Conservation (phyloP, 2,888 invertebrate genomes). For the Lydus trimaculatus region DNA sequence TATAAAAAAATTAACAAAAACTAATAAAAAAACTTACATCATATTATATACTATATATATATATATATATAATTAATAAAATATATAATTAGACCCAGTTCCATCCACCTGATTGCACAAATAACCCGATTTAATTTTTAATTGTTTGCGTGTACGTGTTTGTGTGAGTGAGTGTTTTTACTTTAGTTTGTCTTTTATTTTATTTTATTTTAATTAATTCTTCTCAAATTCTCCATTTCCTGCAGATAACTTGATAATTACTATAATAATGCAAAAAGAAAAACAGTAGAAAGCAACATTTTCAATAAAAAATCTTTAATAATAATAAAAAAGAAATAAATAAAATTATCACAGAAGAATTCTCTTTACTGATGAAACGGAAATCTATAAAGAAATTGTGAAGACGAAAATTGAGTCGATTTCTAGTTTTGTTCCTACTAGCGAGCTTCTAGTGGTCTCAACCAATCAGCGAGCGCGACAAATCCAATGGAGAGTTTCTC, state of each 20-base stretch:
- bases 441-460: too few species aligned
- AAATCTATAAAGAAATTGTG: too few species aligned
- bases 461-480: too few species aligned
- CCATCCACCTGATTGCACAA: constrained; percentile 79
- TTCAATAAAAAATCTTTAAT: neutral
- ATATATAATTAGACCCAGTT: constrained; percentile 49
- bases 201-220: constrained; percentile 20
- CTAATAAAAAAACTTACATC: constrained; percentile 14
- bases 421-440: constrained; percentile 19
- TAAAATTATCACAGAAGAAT: constrained; percentile 49
- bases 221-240: constrained; percentile 42
- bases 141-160: neutral
- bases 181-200: too few species aligned
- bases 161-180: neutral
- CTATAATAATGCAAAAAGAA: constrained; percentile 29
- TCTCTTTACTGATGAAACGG: too few species aligned
- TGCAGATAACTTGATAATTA: constrained; percentile 44
- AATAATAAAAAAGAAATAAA: constrained; percentile 36
- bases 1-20: neutral
- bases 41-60: neutral
- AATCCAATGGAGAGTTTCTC: too few species aligned
- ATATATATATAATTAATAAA: constrained; percentile 41
- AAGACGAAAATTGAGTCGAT: neutral
- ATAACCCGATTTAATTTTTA: constrained; percentile 71
- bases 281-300: constrained; percentile 2